Conservation (phyloP, 2,888 invertebrate genomes). For the Craniophora ligustri region DNA sequence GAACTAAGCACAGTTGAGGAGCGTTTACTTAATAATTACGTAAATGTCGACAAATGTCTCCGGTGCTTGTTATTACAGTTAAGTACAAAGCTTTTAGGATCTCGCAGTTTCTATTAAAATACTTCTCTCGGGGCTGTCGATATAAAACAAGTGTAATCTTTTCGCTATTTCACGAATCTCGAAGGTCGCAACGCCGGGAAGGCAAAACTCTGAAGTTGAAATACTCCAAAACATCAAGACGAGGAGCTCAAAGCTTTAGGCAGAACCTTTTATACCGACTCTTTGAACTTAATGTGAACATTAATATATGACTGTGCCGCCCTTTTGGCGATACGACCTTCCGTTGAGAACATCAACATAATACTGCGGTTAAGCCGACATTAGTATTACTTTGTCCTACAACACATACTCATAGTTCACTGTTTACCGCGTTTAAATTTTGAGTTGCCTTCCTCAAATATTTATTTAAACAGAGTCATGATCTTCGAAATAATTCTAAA, state of each 20-base stretch:
- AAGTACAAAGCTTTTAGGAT: slow-evolving; percentile 50
- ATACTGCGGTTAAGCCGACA: slow-evolving; percentile 25
- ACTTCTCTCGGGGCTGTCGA: slow-evolving; percentile 25
- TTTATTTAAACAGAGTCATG: slow-evolving; percentile 24
- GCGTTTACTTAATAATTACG: slow-evolving; percentile 45
- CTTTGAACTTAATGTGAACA: slow-evolving; percentile 32
- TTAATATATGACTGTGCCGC: slow-evolving; percentile 30
- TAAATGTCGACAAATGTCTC: slow-evolving; percentile 43
- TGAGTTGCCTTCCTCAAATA: slow-evolving; percentile 15
- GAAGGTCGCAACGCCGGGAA: slow-evolving; percentile 25
- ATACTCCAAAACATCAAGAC: slow-evolving; percentile 32
- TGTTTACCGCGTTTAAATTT: slow-evolving; percentile 20
- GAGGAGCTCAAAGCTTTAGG: slow-evolving; percentile 28
- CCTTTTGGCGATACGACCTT: slow-evolving; percentile 19
- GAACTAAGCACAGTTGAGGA: slow-evolving; percentile 41
- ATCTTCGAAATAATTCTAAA: slow-evolving; percentile 17
- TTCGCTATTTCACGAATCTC: slow-evolving; percentile 31
- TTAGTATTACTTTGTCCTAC: slow-evolving; percentile 30
- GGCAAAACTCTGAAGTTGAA: slow-evolving; percentile 30
- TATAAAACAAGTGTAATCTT: slow-evolving; percentile 43
- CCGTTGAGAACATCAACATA: slow-evolving; percentile 17
- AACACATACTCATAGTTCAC: slow-evolving; percentile 6
- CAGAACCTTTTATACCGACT: slow-evolving; percentile 35
- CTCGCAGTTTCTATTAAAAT: slow-evolving; percentile 27
- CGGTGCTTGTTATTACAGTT: slow-evolving; percentile 38